phyloP scores from a whole-genome alignment of 1,140 invertebrate genomes.

The Oncopodura yosiiana region DNA sequence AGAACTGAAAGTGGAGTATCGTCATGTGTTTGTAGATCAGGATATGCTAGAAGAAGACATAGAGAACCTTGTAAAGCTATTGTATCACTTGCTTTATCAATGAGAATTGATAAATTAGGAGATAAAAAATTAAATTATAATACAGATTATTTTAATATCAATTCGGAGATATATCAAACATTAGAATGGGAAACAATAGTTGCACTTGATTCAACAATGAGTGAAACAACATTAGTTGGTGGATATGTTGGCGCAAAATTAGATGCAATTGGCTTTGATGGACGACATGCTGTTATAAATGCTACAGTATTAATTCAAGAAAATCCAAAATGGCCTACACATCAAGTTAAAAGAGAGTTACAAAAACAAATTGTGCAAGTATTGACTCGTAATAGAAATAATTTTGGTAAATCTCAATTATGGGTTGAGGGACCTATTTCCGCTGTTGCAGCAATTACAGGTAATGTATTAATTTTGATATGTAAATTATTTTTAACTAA shows the following conservation, averaged over 20 bases:
- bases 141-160: constrained; percentile 57
- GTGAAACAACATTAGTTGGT: constrained; percentile 76
- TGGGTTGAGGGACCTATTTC: constrained; percentile 69
- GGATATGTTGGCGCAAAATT: constrained; percentile 69
- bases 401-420: constrained; percentile 71
- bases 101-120: constrained; percentile 71
- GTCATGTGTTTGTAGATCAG: constrained; percentile 77
- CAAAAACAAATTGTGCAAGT: constrained; percentile 74
- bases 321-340: constrained; percentile 53
- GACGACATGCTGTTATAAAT: constrained; percentile 61
- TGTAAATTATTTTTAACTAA: not conserved
- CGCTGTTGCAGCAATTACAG: constrained; percentile 58
- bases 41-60: constrained; percentile 66
- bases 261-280: constrained; percentile 56
- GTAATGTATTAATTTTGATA: constrained; percentile 37
- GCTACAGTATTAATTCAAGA: constrained; percentile 66
- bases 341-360: constrained; percentile 56
- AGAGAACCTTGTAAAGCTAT: constrained; percentile 65
- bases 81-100: constrained; percentile 64
- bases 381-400: constrained; percentile 67
- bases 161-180: constrained; percentile 68
- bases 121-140: constrained; percentile 67
- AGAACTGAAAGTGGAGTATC: constrained; percentile 81
- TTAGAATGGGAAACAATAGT: constrained; percentile 69
- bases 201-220: constrained; percentile 77